These are phyloP conservation scores for Pteronura brasiliensis DNA, from an alignment of 2,113 vertebrate genomes.

Conservation along the genomic window DNA sequence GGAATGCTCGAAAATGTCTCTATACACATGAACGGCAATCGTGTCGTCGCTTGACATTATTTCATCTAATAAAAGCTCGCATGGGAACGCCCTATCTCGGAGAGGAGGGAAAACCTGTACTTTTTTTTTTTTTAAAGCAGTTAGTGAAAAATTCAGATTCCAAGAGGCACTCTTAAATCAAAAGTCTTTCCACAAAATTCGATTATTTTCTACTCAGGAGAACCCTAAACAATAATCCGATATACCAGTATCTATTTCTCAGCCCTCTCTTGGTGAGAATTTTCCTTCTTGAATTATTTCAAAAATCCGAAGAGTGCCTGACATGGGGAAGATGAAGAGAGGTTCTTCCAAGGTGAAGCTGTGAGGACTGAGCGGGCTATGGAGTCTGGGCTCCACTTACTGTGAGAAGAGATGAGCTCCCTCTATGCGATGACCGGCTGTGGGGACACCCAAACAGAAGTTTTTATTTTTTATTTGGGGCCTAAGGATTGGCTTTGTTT, in stretches of 20 bases:
- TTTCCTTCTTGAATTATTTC: neutral
- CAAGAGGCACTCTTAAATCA: neutral
- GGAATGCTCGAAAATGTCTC: neutral
- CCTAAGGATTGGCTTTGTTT: neutral
- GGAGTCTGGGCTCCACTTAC: neutral
- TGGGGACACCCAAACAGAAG: neutral
- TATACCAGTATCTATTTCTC: neutral
- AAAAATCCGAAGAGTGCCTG: neutral
- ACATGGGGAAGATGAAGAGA: neutral
- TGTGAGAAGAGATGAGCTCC: neutral
- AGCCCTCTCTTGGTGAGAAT: neutral
- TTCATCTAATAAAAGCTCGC: neutral
- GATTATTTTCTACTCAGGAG: neutral
- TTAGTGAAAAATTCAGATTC: constrained; percentile 1
- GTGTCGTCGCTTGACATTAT: neutral
- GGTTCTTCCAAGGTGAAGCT: neutral
- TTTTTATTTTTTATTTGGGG: neutral
- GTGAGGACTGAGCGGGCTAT: neutral
- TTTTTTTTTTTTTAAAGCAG: neutral
- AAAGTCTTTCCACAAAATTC: neutral
- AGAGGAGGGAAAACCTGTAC: neutral
- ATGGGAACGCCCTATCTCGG: neutral
- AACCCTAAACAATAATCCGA: neutral
- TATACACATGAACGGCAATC: neutral
- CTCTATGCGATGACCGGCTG: neutral